phyloP scores from a whole-genome alignment of 2,888 invertebrate species.

The Eupithecia subfuscata region DNA sequence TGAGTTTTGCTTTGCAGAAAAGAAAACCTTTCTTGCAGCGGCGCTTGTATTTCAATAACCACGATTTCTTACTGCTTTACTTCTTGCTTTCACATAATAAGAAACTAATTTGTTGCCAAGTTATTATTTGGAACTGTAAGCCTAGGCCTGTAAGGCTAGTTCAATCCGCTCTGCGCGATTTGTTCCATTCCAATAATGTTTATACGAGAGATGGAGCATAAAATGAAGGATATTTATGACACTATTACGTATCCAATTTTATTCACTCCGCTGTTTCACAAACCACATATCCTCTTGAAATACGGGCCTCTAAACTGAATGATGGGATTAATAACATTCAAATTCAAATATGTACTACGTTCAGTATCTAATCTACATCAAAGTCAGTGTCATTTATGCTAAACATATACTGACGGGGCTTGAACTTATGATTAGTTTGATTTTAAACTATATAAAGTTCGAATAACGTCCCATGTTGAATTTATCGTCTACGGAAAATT shows the following conservation, averaged over 20 bases:
- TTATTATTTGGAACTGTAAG: slow-evolving; percentile 17
- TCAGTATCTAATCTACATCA: neutral
- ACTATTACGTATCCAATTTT: slow-evolving; percentile 25
- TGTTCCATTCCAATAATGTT: slow-evolving; percentile 21
- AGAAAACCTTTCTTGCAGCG: slow-evolving; percentile 11
- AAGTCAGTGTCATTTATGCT: neutral
- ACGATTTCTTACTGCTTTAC: slow-evolving; percentile 10
- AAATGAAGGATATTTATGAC: slow-evolving; percentile 20
- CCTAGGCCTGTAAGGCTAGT: slow-evolving; percentile 25
- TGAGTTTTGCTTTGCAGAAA: slow-evolving; percentile 9
- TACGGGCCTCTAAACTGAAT: slow-evolving; percentile 16
- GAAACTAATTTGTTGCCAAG: slow-evolving; percentile 9
- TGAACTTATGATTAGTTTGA: slow-evolving; percentile 14
- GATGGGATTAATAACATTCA: slow-evolving; percentile 9
- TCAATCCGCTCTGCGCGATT: slow-evolving; percentile 23
- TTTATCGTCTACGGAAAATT: too few species aligned
- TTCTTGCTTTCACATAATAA: slow-evolving; percentile 6
- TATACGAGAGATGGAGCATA: slow-evolving; percentile 27
- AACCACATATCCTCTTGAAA: slow-evolving; percentile 20
- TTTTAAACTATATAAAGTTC: neutral
- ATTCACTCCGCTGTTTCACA: slow-evolving; percentile 14
- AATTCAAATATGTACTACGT: neutral
- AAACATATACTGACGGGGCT: slow-evolving; percentile 5
- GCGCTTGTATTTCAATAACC: slow-evolving; percentile 1
- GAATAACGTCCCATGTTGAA: slow-evolving; percentile 20